phyloP scores from a whole-genome alignment of 1,140 invertebrate species.

The Harlomillsia oculata region DNA sequence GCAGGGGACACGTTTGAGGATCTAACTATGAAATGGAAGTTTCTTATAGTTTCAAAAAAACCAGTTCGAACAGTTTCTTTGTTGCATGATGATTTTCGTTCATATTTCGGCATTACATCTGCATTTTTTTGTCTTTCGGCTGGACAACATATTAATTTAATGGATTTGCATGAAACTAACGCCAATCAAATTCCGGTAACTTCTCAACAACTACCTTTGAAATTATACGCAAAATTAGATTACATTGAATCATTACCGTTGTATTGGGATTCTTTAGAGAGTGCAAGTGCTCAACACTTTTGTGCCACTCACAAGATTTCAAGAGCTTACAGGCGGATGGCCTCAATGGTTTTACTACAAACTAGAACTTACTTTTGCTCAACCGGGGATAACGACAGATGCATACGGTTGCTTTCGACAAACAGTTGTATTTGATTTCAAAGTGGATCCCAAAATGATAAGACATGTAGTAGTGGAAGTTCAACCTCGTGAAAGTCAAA shows the following conservation, averaged over 20 bases:
- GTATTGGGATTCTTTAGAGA: not conserved
- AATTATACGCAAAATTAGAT: not conserved
- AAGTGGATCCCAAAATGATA: slow-evolving; percentile 16
- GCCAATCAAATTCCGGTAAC: slow-evolving; percentile 1
- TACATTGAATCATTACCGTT: not conserved
- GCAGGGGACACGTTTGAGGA: not conserved
- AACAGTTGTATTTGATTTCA: slow-evolving; percentile 23
- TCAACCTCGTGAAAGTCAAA: not conserved
- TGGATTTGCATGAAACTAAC: slow-evolving; percentile 14
- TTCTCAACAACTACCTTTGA: not conserved
- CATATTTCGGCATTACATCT: slow-evolving; percentile 12
- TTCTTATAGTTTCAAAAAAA: slow-evolving; percentile 8
- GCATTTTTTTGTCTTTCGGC: slow-evolving; percentile 11
- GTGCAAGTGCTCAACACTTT: slow-evolving; percentile 27
- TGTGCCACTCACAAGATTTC: slow-evolving; percentile 11
- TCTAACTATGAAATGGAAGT: slow-evolving; percentile 3
- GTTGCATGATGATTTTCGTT: slow-evolving; percentile 10
- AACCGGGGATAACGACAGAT: not conserved
- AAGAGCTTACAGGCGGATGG: slow-evolving; percentile 14
- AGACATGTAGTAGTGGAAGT: slow-evolving; percentile 16
- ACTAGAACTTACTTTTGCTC: slow-evolving; percentile 17
- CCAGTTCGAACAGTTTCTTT: slow-evolving; percentile 19
- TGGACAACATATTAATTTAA: slow-evolving; percentile 18
- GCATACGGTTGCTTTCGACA: slow-evolving; percentile 12
- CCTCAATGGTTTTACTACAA: slow-evolving; percentile 28